Evolutionary conservation across 2,797 vertebrate species (phyloP), one percentile per base, ranked within the genome.

Genomic region (Numenius phaeopus): DNA sequence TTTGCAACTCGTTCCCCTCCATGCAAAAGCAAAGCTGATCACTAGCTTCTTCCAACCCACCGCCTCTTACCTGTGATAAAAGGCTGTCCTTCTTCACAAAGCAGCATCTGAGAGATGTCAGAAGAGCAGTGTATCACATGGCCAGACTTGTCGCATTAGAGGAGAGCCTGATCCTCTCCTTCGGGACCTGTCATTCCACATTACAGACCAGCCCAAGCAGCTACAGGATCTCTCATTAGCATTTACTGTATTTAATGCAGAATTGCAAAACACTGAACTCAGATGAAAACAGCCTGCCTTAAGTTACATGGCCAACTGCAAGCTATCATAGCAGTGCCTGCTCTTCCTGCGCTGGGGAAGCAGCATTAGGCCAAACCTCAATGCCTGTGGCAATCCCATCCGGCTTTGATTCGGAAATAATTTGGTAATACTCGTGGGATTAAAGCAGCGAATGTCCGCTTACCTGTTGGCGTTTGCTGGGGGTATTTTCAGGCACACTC

Each of bases 381-480:
- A 47, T 8, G 18, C n/a, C 40, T n/a, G 27, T 44, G 44, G 61
- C 40, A 75, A 4, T 47, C 39, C 44, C 14, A 5, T 14, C 44
- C 34, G 57, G 20, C 18, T 29, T 59, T 64, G 61, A 23, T 14
- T 72, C 57, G 39, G 47, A 54, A 76, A 64, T 26, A 15, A 65
- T 37, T 83, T 37, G 64, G 26, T n/a, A 62, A 24, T 39, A 11
- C 17, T 42, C 2, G 1, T 12, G 26, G 39, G 59, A 40, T 52
- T 62, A 37, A 64, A 44, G 61, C 37, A 67, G 61, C 0, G 0
- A 50, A 11, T 27, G 42, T 39, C 66, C 5, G 5, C 6, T 37
- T 20, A 26, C 26, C n/a, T 1, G 0, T 3, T 52, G 62, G 37
- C 0, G 0, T 24, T 75, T 37, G 40, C 66, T 64, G 66, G 34